Base-by-base conservation (phyloP, 2,888 invertebrate genomes). In the Helleia helle region DNA sequence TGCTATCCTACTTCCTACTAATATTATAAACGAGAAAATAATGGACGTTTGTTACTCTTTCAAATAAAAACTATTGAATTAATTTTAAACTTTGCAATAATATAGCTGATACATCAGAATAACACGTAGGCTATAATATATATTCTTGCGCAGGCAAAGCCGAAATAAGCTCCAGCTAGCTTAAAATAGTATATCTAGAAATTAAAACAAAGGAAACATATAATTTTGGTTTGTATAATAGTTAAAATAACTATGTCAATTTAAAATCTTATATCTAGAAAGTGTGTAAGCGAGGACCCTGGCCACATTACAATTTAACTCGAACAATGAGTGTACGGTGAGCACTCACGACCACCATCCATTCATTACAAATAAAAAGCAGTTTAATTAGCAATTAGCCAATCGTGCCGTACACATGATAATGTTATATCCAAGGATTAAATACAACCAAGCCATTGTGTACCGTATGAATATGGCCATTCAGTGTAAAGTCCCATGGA, bases 361-460 rank as follows among this genome's bases (percentile, higher is more conserved):
- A 41, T 47, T 40, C 37, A 40, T 29, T 42, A 41, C 31, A 41
- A 28, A 44, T 37, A 49, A 47, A 43, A 49, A 49, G 38, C 38
- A 31, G 18, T 38, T 45, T 47, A 42, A 45, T 45, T 43, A 43
- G 40, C 47, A 43, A 49, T 49, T 49, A 47, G 44, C 40, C 41
- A 44, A 45, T 41, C 40, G 43, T 25, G 31, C 25, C 25, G 26
- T 31, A 40, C 40, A 25, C 15, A 26, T 40, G 26, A 30, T 31
- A 25, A 34, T 15, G 17, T 25, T 34, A 34, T 12, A 25, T 9
- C 13, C 37, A 17, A 2, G 12, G 7, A 27, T 8, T 7, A 17
- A 7, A 4, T 34, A 9, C 1, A 24, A 7, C 3, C 22, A n/a
- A 5, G 4, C 26, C 4, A 34, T 14, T 25, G 4, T 31, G 5